Conservation (phyloP, 1,140 invertebrate species). For the Hermatobates lingyangjiaoensis region DNA sequence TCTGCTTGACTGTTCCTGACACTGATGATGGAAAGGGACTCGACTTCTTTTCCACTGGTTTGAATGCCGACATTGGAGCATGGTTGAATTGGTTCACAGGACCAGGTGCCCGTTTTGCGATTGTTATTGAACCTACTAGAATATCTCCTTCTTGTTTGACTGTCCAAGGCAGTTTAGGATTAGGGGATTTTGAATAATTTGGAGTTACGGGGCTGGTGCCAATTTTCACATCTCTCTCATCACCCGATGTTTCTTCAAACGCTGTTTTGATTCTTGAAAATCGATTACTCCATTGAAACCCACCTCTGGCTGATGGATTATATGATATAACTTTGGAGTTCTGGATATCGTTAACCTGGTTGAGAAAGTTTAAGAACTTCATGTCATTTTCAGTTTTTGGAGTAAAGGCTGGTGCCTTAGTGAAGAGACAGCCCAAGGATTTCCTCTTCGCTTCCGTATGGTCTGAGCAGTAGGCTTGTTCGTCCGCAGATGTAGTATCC, state of each 20-base stretch:
- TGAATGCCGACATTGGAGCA: slow-evolving; percentile 47
- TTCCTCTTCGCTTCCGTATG: neutral
- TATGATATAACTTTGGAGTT: slow-evolving; percentile 14
- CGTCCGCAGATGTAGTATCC: slow-evolving; percentile 18
- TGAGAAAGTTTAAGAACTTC: slow-evolving; percentile 65
- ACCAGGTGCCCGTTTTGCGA: slow-evolving; percentile 26
- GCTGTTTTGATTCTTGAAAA: slow-evolving; percentile 72
- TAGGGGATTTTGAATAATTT: slow-evolving; percentile 9
- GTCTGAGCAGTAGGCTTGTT: slow-evolving; percentile 11
- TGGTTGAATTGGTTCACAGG: slow-evolving; percentile 43
- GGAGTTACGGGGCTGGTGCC: neutral
- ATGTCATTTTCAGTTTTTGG: slow-evolving; percentile 67
- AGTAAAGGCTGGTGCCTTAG: slow-evolving; percentile 35
- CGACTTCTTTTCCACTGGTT: slow-evolving; percentile 31
- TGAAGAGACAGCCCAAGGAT: neutral
- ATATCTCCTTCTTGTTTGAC: slow-evolving; percentile 20
- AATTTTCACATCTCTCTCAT: slow-evolving; percentile 14
- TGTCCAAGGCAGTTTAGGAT: slow-evolving; percentile 21
- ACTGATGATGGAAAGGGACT: slow-evolving; percentile 25
- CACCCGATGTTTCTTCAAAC: slow-evolving; percentile 36
- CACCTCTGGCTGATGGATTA: slow-evolving; percentile 20
- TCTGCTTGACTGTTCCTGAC: slow-evolving; percentile 21
- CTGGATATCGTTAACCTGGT: slow-evolving; percentile 28
- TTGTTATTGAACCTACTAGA: slow-evolving; percentile 26
- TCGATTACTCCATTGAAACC: slow-evolving; percentile 45